Conservation (phyloP, 2,888 invertebrate genomes). For the Cactoblastis cactorum region DNA sequence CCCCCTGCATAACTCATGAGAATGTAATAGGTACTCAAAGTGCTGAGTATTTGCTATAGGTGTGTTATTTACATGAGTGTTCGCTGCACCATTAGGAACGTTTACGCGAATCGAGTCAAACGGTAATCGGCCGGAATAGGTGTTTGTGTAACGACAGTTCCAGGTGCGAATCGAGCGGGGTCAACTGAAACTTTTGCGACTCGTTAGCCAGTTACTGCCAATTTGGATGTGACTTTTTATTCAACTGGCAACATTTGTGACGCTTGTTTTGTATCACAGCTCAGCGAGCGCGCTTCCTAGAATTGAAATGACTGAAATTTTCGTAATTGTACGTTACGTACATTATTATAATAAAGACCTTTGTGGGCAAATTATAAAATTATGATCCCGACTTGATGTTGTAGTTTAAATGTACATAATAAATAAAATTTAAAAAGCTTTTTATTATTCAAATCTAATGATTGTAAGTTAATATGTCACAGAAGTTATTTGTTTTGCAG, state of each 20-base stretch:
- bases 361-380: too few relatives aligned
- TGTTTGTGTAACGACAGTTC: conserved; percentile 20
- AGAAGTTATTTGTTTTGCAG: not conserved
- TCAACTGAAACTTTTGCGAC: conserved; percentile 3
- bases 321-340: too few relatives aligned
- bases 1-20: conserved; percentile 72
- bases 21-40: conserved; percentile 65
- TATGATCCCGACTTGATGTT: too few relatives aligned
- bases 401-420: too few relatives aligned
- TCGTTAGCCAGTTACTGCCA: conserved; percentile 12
- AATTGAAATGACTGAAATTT: not conserved
- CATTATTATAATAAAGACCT: too few relatives aligned
- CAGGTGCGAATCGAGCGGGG: conserved; percentile 11
- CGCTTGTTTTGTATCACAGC: not conserved
- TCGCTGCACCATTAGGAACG: conserved; percentile 47
- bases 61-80: conserved; percentile 58
- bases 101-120: conserved; percentile 26
- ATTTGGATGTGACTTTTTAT: conserved; percentile 7
- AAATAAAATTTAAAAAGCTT: too few relatives aligned
- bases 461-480: not conserved
- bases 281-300: not conserved
- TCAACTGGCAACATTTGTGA: not conserved
- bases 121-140: conserved; percentile 21
- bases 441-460: too few relatives aligned
- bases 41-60: conserved; percentile 53